Conservation (phyloP, 2,797 vertebrate genomes). For the Amphiprion clarkii region DNA sequence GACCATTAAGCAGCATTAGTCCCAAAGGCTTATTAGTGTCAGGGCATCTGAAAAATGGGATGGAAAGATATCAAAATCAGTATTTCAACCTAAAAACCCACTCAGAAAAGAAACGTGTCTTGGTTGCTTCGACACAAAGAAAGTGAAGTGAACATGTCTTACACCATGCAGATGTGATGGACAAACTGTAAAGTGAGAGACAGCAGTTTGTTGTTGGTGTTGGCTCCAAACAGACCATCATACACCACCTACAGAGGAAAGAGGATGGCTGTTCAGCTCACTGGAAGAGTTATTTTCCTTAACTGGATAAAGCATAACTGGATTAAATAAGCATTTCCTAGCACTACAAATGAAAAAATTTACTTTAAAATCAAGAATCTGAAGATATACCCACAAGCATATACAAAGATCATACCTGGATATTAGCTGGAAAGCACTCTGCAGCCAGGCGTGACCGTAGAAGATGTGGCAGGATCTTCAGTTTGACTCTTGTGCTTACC, state of each 20-base stretch:
- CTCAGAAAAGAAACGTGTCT: neutral
- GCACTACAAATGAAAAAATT: neutral
- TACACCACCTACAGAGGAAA: conserved; percentile 91
- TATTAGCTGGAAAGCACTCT: conserved; percentile 97
- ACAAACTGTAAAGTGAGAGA: conserved; percentile 96
- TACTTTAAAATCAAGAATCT: neutral
- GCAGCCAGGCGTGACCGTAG: conserved; percentile 95
- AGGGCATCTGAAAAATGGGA: conserved; percentile 89
- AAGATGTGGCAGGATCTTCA: conserved; percentile 98
- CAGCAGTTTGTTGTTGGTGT: conserved; percentile 96
- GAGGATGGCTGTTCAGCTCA: neutral
- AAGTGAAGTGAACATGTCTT: conserved; percentile 35
- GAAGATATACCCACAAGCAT: neutral
- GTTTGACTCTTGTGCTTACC: conserved; percentile 96
- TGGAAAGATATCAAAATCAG: neutral
- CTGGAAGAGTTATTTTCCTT: neutral
- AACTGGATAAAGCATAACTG: neutral
- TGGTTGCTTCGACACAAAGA: neutral
- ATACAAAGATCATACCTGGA: conserved; percentile 87
- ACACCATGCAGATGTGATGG: conserved; percentile 94
- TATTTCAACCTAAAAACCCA: neutral
- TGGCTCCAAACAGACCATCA: conserved; percentile 96
- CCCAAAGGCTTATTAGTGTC: conserved; percentile 97
- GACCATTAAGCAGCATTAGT: conserved; percentile 97
- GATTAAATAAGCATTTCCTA: neutral